Evolutionary conservation across 2,113 vertebrate species (phyloP).

Genomic region (Gymnogyps californianus): DNA sequence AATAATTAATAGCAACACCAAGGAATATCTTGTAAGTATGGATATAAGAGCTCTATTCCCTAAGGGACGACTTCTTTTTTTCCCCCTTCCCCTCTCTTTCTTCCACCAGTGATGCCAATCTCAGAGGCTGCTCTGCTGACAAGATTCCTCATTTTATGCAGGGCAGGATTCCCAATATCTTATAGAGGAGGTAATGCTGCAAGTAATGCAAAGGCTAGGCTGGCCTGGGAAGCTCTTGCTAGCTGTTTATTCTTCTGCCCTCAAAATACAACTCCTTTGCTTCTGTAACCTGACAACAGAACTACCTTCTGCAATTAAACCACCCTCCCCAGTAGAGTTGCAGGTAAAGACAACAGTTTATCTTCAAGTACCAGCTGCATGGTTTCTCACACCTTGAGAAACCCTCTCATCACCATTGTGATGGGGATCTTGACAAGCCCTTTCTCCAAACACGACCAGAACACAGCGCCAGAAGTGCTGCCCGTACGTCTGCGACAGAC

Average conservation of each 20-base stretch:
- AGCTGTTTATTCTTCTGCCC: not conserved
- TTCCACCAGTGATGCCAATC: not conserved
- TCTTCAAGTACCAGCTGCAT: not conserved
- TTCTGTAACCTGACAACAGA: not conserved
- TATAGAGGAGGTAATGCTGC: not conserved
- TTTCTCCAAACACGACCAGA: not conserved
- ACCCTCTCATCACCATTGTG: not conserved
- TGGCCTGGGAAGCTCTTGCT: not conserved
- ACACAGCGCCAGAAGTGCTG: not conserved
- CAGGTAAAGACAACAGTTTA: not conserved
- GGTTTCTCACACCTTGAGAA: not conserved
- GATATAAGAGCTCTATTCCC: not conserved
- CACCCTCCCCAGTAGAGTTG: not conserved
- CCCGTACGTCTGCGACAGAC: accelerated
- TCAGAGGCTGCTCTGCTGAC: not conserved
- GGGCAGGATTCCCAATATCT: not conserved
- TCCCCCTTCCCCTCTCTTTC: not conserved
- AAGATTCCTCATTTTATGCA: not conserved
- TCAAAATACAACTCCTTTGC: not conserved
- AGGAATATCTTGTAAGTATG: not conserved
- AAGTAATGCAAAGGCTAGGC: not conserved
- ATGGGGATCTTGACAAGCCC: not conserved
- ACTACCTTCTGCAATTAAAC: not conserved
- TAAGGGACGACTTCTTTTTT: not conserved
- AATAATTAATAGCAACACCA: not conserved